Base-by-base conservation (phyloP, 2,113 vertebrate species). In the Oxyruncus cristatus region DNA sequence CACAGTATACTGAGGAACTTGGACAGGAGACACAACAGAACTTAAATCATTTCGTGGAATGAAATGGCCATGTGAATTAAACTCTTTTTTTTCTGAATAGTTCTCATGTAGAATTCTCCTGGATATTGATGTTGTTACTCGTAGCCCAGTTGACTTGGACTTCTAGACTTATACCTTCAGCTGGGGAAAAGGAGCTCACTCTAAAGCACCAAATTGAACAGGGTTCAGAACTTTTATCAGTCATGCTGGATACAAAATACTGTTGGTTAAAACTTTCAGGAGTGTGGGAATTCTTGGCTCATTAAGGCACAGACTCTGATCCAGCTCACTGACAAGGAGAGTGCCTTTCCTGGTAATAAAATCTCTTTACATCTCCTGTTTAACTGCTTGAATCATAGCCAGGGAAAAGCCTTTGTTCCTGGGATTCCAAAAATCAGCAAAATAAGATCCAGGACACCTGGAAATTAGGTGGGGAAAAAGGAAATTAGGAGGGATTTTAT, bases 61-160 rank as follows among this genome's bases (percentile, higher is more conserved):
- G 37, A 37, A 47, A 26, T 11, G 9, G 17, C 47, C 15, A 0
- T 0, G 0, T 41, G 49, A 80, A 49, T 70, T n/a, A 16, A 59
- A 8, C 12, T 59, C 13, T 0, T 1, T 26, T 50, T 75, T 26
- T 50, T 75, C 67, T 52, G 6, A 24, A 0, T 13, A 33, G 20
- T 3, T 77, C 17, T 59, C 37, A 5, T 1, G 0, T 16, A 3
- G 8, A 28, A 52, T 26, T 15, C 15, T 15, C 49, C 53, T 39
- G 7, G 20, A 11, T 72, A 18, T 21, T 7, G 44, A 6, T 8
- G 1, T 62, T 59, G 73, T 77, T 88, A 47, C 77, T 68, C 46
- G 49, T 72, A 73, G 76, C 70, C 3, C 2, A 11, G 46, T 42
- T 93, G 62, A 42, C 53, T 79, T 61, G 28, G 63, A 12, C 22